A percentile compares a stretch with the other conserved stretches of the same genome.
phyloP scores from a whole-genome alignment of 2,113 vertebrate genomes.

The Ceyx margarethae region DNA sequence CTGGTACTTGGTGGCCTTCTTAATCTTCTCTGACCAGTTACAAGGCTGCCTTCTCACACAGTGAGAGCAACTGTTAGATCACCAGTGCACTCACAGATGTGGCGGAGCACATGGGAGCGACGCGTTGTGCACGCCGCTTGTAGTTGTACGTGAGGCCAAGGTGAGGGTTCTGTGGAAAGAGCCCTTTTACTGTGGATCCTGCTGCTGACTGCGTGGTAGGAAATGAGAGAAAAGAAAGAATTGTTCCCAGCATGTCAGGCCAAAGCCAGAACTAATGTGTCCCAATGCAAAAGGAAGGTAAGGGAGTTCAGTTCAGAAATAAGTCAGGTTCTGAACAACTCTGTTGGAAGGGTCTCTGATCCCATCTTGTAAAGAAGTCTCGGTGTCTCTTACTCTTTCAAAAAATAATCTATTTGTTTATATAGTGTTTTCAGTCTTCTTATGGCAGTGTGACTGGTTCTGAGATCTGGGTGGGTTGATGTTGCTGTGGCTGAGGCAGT shows the following conservation, averaged over 20 bases:
- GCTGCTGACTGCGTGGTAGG: neutral
- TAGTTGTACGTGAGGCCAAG: neutral
- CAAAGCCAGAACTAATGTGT: neutral
- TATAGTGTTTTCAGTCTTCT: neutral
- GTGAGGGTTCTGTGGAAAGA: neutral
- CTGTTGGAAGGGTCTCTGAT: neutral
- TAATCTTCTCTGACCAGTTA: neutral
- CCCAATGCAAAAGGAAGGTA: neutral
- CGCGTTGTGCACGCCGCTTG: fast-evolving
- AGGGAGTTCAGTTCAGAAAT: neutral
- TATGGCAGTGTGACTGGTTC: neutral
- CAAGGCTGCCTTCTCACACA: neutral
- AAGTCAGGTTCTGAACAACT: neutral
- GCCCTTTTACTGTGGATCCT: neutral
- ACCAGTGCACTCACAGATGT: fast-evolving
- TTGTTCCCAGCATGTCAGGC: neutral
- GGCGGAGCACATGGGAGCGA: fast-evolving
- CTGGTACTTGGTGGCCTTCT: neutral
- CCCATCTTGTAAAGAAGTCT: neutral
- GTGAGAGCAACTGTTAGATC: fast-evolving
- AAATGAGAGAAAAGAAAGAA: neutral
- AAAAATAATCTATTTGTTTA: neutral
- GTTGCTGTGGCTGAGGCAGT: fast-evolving
- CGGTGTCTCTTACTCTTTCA: neutral
- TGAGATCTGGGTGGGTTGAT: fast-evolving